phyloP scores from a whole-genome alignment of 2,113 vertebrate genomes.

The Bujurquina vittata region DNA sequence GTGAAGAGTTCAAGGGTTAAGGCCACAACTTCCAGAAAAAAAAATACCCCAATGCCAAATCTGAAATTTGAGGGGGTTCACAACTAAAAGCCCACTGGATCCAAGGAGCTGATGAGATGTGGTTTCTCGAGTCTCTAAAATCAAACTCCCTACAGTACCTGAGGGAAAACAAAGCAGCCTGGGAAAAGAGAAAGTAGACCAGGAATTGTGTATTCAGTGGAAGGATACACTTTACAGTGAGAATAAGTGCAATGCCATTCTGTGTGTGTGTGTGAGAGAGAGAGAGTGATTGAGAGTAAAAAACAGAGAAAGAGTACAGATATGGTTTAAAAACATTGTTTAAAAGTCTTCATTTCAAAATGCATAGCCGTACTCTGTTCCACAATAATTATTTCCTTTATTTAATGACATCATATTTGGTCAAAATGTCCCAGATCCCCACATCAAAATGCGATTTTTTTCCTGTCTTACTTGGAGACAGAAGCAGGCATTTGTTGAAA shows the following conservation, averaged over 20 bases:
- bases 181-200: slow-evolving; percentile 51
- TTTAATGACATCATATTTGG: not conserved
- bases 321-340: not conserved
- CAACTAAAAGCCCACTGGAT: slow-evolving; percentile 6
- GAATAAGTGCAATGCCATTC: slow-evolving; percentile 11
- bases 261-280: too few relatives aligned
- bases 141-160: slow-evolving; percentile 53
- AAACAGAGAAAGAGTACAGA: not conserved
- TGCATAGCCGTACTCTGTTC: not conserved
- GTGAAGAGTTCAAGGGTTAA: slow-evolving; percentile 38
- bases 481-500: not conserved
- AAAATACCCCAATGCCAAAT: slow-evolving; percentile 42
- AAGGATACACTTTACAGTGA: not conserved
- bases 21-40: slow-evolving; percentile 31
- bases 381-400: not conserved
- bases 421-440: not conserved
- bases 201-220: slow-evolving; percentile 22
- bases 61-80: slow-evolving; percentile 12
- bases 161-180: slow-evolving; percentile 67
- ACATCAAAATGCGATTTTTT: not conserved
- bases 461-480: not conserved
- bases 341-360: not conserved
- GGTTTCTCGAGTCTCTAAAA: slow-evolving; percentile 60
- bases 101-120: slow-evolving; percentile 63
- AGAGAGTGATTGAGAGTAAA: not conserved